These are phyloP conservation scores for Thecophora atra DNA, from an alignment of 2,888 invertebrate genomes.

Conservation along the genomic window DNA sequence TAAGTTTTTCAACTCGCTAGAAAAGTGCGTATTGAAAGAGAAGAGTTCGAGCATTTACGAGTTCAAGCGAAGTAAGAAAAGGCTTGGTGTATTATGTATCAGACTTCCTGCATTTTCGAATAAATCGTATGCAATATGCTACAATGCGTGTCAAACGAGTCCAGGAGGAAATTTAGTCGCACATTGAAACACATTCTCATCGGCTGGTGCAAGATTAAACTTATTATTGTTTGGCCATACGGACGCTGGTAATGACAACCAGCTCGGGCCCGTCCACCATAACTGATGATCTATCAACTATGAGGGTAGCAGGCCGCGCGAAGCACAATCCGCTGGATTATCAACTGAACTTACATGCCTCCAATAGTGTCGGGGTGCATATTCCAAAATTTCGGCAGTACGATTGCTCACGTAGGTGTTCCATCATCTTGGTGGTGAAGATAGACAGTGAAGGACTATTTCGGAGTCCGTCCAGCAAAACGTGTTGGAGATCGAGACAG, in stretches of 20 bases:
- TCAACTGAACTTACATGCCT: conserved; percentile 39
- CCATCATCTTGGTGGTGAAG: conserved; percentile 41
- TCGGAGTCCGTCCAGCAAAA: conserved; percentile 50
- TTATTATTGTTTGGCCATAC: conserved; percentile 2
- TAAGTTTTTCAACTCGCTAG: neutral
- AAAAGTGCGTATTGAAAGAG: neutral
- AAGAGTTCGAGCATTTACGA: neutral
- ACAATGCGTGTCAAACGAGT: conserved; percentile 11
- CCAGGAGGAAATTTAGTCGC: conserved; percentile 17
- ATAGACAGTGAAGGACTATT: conserved; percentile 52
- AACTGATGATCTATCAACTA: conserved; percentile 32
- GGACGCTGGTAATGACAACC: conserved; percentile 17
- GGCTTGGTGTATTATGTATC: neutral
- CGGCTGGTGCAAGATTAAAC: neutral
- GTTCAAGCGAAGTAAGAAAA: neutral
- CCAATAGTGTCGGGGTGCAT: conserved; percentile 41
- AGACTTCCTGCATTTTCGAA: neutral
- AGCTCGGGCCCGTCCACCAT: conserved; percentile 44
- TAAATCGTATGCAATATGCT: conserved; percentile 16
- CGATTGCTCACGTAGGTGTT: conserved; percentile 42
- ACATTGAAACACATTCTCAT: conserved; percentile 14
- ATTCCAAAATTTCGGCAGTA: conserved; percentile 42
- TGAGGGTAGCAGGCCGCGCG: conserved; percentile 41
- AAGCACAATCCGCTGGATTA: conserved; percentile 46
- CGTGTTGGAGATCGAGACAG: conserved; percentile 18